Percentiles rank a stretch among this genome's conserved stretches.
These are phyloP conservation scores for Araneus ventricosus DNA, from an alignment of 1,140 invertebrate species.

Conservation along the genomic window DNA sequence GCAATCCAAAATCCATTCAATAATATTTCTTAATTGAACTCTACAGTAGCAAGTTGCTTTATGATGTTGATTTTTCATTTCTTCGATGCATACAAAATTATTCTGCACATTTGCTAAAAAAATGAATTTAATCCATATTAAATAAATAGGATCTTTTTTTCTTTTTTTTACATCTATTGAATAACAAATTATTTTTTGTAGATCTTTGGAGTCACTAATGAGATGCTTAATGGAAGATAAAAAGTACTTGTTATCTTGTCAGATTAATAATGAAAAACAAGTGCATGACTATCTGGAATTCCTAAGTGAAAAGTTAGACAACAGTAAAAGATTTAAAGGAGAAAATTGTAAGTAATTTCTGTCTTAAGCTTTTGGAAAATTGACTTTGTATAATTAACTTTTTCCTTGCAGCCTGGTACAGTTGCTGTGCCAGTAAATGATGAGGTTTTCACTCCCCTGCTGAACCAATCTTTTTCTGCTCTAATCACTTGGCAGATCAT, in stretches of 20 bases:
- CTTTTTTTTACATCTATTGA: background rate
- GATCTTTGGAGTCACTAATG: background rate
- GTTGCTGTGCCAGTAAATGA: too few relatives aligned
- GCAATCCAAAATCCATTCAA: background rate
- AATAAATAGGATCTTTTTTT: background rate
- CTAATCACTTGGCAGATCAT: too few relatives aligned
- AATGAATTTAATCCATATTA: too few relatives aligned
- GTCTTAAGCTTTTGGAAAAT: too few relatives aligned
- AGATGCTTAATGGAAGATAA: background rate
- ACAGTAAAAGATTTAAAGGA: background rate
- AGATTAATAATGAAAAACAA: background rate
- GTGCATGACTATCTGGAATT: background rate
- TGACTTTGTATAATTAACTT: too few relatives aligned
- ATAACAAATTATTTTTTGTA: background rate
- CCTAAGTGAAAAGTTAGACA: background rate
- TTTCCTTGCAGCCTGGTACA: too few relatives aligned
- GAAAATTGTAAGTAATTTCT: background rate
- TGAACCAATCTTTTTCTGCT: too few relatives aligned
- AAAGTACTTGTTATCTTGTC: background rate
- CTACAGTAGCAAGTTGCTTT: background rate
- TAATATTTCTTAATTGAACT: background rate
- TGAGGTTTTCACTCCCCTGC: too few relatives aligned
- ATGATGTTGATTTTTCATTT: background rate
- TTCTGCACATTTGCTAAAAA: background rate
- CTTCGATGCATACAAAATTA: background rate